Percentiles rank a stretch among this genome's conserved stretches.
phyloP scores from a whole-genome alignment of 2,113 vertebrate species.

The Sapayoa aenigma region DNA sequence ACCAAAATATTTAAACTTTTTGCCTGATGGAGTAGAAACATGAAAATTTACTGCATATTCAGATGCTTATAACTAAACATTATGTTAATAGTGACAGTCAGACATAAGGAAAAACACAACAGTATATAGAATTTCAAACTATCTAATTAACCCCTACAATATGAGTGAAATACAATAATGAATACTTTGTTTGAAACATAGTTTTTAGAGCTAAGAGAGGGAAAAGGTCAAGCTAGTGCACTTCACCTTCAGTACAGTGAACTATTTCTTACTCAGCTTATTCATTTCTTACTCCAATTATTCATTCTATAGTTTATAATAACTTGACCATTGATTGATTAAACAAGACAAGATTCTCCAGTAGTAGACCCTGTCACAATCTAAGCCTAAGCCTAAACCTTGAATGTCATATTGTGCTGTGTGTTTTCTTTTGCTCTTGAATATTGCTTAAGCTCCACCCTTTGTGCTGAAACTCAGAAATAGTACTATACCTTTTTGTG shows the following conservation, averaged over 20 bases:
- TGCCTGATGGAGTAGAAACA: background rate
- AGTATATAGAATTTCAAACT: background rate
- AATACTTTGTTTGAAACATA: background rate
- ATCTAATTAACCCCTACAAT: background rate
- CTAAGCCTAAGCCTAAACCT: background rate
- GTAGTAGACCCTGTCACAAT: background rate
- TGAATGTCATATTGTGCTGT: background rate
- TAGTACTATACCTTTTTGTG: background rate
- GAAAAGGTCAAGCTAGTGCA: background rate
- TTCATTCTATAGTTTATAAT: background rate
- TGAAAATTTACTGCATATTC: background rate
- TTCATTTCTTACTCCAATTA: background rate
- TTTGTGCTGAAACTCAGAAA: background rate
- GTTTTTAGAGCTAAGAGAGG: background rate
- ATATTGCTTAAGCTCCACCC: background rate
- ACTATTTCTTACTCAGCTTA: background rate
- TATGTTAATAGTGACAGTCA: background rate
- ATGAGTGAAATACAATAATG: background rate
- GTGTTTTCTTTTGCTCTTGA: background rate
- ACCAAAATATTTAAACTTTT: background rate
- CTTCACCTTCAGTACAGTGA: background rate
- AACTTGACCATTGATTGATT: background rate
- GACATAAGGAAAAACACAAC: background rate
- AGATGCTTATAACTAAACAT: background rate
- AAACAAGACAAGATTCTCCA: background rate